Conservation (phyloP, 2,888 invertebrate species). For the Synanthedon vespiformis region DNA sequence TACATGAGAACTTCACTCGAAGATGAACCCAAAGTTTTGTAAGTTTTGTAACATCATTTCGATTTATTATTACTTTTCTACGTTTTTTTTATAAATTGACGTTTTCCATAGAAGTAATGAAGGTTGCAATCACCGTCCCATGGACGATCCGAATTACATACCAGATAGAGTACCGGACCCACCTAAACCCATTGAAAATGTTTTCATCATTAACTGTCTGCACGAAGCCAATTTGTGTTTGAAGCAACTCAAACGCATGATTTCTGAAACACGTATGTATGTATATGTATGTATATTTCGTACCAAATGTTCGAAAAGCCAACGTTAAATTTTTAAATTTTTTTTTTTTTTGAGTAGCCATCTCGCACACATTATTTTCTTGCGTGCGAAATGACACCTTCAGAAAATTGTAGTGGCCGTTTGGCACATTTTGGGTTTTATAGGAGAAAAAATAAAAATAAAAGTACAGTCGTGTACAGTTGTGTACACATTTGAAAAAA, state of each 20-base stretch:
- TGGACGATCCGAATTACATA: constrained; percentile 41
- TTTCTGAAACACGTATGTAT: constrained; percentile 39
- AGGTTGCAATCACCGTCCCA: constrained; percentile 36
- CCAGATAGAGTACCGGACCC: constrained; percentile 35
- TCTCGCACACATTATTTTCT: too few species aligned
- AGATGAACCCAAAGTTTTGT: constrained; percentile 38
- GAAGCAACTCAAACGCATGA: constrained; percentile 42
- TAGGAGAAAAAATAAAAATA: too few species aligned
- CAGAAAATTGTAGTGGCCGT: too few species aligned
- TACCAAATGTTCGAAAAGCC: too few species aligned
- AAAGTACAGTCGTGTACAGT: too few species aligned
- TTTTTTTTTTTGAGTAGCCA: too few species aligned
- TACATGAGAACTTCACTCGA: constrained; percentile 39
- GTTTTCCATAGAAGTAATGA: constrained; percentile 24
- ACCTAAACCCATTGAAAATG: constrained; percentile 66
- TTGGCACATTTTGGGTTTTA: too few species aligned
- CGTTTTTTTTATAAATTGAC: too few species aligned
- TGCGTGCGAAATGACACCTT: too few species aligned
- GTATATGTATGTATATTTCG: too few species aligned
- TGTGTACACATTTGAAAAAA: too few species aligned
- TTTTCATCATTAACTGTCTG: constrained; percentile 73
- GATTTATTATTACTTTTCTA: not conserved
- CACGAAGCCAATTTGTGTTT: constrained; percentile 64
- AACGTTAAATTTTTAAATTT: too few species aligned
- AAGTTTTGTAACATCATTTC: not conserved